These are phyloP conservation scores for Anhinga anhinga DNA, from an alignment of 2,113 vertebrate genomes.

Conservation along the genomic window DNA sequence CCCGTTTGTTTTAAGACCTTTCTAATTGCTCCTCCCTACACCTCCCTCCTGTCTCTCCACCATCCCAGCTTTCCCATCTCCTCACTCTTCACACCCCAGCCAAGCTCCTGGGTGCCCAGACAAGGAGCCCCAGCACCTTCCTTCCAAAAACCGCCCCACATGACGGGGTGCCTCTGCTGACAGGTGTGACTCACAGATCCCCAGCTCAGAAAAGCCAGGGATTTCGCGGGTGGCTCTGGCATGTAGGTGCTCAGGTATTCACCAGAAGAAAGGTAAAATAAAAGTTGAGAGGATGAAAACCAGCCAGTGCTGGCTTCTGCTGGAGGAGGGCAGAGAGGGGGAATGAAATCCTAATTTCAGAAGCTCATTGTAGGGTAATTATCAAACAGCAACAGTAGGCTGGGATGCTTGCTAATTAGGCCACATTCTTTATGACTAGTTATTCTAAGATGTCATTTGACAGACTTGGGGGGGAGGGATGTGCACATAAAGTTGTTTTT, in stretches of 20 bases:
- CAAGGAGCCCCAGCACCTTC: not conserved
- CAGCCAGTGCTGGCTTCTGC: not conserved
- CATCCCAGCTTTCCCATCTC: not conserved
- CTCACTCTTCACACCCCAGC: not conserved
- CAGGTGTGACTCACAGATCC: not conserved
- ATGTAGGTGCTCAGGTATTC: not conserved
- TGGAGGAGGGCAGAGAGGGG: not conserved
- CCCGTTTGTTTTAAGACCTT: not conserved
- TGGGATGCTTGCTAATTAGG: conserved; percentile 76
- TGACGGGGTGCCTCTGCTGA: not conserved
- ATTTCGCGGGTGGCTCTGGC: not conserved
- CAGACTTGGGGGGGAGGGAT: conserved; percentile 50
- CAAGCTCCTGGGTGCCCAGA: fast-evolving
- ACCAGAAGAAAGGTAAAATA: not conserved
- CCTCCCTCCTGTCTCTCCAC: not conserved
- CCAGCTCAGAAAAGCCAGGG: not conserved
- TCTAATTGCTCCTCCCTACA: not conserved
- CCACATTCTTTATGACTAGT: conserved; percentile 71
- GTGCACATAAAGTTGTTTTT: conserved; percentile 75
- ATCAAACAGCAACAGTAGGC: conserved; percentile 59
- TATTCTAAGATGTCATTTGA: conserved; percentile 74
- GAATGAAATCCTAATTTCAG: conserved; percentile 49
- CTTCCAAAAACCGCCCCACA: fast-evolving
- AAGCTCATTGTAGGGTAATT: conserved; percentile 69
- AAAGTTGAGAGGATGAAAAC: not conserved